phyloP scores from a whole-genome alignment of 2,888 invertebrate species.

The Himalopsyche kuldschensis region DNA sequence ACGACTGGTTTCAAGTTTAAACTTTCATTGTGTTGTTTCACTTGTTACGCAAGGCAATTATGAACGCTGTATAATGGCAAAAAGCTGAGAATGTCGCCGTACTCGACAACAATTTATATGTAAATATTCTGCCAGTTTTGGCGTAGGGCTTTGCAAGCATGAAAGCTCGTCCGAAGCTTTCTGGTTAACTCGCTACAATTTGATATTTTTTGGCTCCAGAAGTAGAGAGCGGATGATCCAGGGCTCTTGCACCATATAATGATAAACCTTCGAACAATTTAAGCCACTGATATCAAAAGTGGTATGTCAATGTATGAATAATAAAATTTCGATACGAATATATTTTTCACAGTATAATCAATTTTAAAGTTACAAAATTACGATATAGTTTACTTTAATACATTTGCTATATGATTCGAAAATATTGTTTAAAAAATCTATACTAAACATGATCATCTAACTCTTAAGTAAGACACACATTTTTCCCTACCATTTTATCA shows the following conservation, averaged over 20 bases:
- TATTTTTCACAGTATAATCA: no score
- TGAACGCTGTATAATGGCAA: constrained; percentile 7
- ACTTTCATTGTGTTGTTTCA: background rate
- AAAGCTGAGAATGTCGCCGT: background rate
- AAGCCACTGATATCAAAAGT: no score
- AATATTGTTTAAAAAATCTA: no score
- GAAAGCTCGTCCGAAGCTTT: background rate
- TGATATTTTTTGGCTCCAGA: background rate
- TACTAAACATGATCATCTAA: no score
- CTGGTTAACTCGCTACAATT: background rate
- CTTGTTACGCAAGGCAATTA: constrained; percentile 18
- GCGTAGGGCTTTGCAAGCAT: background rate
- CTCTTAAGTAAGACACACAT: no score
- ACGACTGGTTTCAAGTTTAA: background rate
- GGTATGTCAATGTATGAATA: no score
- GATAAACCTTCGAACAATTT: no score
- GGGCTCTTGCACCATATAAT: background rate
- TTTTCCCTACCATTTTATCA: no score
- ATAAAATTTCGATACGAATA: no score
- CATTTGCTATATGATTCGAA: no score
- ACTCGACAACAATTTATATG: constrained; percentile 9
- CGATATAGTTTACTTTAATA: no score
- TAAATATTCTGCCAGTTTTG: constrained; percentile 11
- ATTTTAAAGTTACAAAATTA: no score
- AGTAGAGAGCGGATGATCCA: background rate